Base-by-base conservation (phyloP, 2,797 vertebrate species). In the Clamator glandarius region DNA sequence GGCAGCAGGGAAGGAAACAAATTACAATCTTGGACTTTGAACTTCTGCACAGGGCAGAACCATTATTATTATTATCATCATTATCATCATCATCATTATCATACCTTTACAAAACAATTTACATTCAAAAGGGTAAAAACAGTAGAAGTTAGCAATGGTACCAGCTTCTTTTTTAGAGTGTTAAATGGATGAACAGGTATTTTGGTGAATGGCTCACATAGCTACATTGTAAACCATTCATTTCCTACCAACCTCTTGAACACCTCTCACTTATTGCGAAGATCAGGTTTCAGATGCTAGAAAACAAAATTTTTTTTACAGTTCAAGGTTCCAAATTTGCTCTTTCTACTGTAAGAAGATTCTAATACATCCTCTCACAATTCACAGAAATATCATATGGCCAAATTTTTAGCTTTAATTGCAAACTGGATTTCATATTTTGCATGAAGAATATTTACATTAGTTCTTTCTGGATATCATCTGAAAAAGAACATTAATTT, bases 61-160 rank as follows among this genome's bases (percentile, higher is more conserved):
- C 44, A 39, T 64, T 29, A 29, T 42, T 29, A 23, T 28, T 46
- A 33, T 75, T 36, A 35, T 33, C 52, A 18, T 11, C 20, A 20
- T 46, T 39, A 39, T 39, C 42, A 35, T 79, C 42, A 17, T 11
- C 94, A 19, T 69, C 70, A 70, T 59, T 2, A 2, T 18, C 62
- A 52, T 18, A n/a, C 23, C 11, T 72, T 78, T 67, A 33, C 41
- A 80, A 84, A 59, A 87, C 82, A 90, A 76, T 57, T 72, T 78
- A 84, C 90, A 52, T 89, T 91, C 82, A 64, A 69, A 96, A 96
- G 93, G 33, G 55, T 75, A n/a, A 58, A 80, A 92, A n/a, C 15
- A 72, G 62, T 41, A 51, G 26, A 84, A 50, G 19, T 25, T 52
- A 80, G 35, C 24, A 68, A 52, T 8, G 62, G 48, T 12, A 64